phyloP scores from a whole-genome alignment of 2,113 vertebrate species.

The Melanerpes formicivorus region DNA sequence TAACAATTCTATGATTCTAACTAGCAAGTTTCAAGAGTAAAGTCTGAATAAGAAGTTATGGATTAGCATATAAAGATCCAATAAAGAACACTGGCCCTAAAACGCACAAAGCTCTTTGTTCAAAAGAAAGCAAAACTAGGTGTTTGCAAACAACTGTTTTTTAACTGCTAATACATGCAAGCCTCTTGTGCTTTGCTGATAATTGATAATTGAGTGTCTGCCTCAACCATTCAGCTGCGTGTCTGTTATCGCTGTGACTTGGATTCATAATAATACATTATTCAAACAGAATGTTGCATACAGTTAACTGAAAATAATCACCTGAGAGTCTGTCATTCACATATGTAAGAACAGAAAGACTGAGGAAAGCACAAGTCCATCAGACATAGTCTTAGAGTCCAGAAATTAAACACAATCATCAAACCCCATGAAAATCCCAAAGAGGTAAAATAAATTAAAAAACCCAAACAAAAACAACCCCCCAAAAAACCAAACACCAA shows the following conservation, averaged over 20 bases:
- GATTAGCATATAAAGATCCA: conserved; percentile 6
- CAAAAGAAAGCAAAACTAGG: neutral
- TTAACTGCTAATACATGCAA: neutral
- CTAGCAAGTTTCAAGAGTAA: neutral
- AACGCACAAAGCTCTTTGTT: neutral
- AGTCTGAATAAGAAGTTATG: neutral
- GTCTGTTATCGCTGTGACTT: neutral
- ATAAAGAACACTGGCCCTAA: neutral
- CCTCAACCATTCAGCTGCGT: neutral
- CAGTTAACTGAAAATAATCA: neutral
- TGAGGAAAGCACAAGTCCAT: neutral
- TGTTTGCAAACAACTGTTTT: neutral
- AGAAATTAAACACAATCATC: neutral
- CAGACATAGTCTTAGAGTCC: neutral
- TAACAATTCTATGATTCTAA: too few species aligned
- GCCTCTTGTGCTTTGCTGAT: neutral
- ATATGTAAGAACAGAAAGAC: neutral
- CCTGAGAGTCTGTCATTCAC: neutral
- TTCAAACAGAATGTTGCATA: neutral
- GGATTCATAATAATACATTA: neutral
- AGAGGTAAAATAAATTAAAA: neutral
- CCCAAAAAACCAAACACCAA: too few species aligned
- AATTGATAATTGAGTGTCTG: neutral
- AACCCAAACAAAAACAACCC: neutral
- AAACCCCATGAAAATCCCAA: neutral